Evolutionary conservation across 2,888 invertebrate species (phyloP).

Genomic region (Blastobasis lacticolella): DNA sequence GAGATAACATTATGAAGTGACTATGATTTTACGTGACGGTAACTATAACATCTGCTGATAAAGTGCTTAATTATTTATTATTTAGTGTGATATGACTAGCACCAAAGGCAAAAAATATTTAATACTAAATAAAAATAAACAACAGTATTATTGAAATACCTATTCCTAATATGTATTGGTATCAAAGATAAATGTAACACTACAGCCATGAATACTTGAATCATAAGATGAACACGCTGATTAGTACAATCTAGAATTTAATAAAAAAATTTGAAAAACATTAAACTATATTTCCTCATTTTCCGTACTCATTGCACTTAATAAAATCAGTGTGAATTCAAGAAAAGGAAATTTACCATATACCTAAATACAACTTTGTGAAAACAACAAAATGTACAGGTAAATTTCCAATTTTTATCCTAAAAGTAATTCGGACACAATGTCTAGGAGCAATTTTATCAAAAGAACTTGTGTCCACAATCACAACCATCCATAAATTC

Average conservation of each 20-base stretch:
- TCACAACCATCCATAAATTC: slow-evolving; percentile 65
- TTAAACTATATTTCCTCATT: too few species aligned
- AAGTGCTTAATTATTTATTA: background rate
- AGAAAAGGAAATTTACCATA: too few species aligned
- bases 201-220: background rate
- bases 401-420: too few species aligned
- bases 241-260: background rate
- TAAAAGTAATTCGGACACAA: too few species aligned
- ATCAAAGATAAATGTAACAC: background rate
- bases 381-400: too few species aligned
- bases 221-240: slow-evolving; percentile 4
- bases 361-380: too few species aligned
- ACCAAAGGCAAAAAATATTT: slow-evolving; percentile 20
- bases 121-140: background rate
- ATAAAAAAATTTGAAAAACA: too few species aligned
- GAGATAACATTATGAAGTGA: too few species aligned
- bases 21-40: too few species aligned
- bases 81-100: slow-evolving; percentile 27
- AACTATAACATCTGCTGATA: too few species aligned
- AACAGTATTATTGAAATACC: background rate
- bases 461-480: slow-evolving; percentile 31
- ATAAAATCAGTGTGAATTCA: too few species aligned
- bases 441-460: background rate
- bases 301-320: too few species aligned
- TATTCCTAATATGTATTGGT: background rate